Evolutionary conservation across 2,888 invertebrate genomes (phyloP).

Genomic region (Pheosia gnoma): DNA sequence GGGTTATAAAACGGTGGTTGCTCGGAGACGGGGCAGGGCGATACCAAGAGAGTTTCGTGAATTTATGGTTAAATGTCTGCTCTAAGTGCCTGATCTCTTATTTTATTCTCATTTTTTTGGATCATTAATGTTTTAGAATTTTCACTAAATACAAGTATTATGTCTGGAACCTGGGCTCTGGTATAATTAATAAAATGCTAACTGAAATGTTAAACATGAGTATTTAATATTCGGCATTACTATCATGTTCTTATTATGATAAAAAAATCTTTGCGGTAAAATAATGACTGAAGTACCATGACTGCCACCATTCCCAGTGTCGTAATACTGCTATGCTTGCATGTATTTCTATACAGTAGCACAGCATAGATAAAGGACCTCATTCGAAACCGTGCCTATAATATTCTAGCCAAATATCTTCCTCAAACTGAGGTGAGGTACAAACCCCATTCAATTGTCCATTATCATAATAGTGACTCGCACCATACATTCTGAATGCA

Average conservation of each 20-base stretch:
- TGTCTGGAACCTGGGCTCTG: no score
- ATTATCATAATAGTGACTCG: constrained; percentile 12
- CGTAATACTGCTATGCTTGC: no score
- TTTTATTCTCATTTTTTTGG: neutral
- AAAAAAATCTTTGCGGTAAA: no score
- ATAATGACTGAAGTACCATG: no score
- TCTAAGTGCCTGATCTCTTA: constrained; percentile 3
- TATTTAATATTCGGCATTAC: no score
- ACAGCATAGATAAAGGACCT: no score
- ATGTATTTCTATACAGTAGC: no score
- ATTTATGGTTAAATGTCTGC: constrained; percentile 25
- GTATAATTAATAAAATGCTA: no score
- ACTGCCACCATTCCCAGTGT: no score
- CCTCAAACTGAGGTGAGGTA: neutral
- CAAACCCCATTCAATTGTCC: constrained; percentile 6
- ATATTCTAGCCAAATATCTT: neutral
- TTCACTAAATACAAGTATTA: neutral
- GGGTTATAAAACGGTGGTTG: constrained; percentile 31
- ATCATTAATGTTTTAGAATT: neutral
- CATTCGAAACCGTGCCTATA: neutral
- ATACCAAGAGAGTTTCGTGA: constrained; percentile 28
- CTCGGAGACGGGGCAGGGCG: constrained; percentile 22
- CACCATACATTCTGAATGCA: constrained; percentile 7
- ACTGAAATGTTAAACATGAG: no score
- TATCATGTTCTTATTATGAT: no score